Evolutionary conservation across 2,888 invertebrate genomes (phyloP).

Genomic region (Idaea aversata): DNA sequence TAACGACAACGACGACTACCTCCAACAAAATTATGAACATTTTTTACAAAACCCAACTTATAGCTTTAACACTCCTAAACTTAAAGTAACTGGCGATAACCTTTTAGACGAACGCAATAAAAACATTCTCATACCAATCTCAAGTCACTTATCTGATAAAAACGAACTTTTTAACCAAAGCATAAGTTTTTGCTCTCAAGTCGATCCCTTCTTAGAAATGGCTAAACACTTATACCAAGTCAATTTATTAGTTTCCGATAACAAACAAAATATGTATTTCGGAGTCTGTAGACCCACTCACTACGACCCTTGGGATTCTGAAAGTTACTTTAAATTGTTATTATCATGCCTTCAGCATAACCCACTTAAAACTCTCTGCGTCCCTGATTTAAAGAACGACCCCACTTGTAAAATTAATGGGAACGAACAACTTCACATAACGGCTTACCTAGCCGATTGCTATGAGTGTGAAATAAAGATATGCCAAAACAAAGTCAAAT

Average conservation of each 20-base stretch:
- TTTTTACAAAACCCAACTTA: slow-evolving; percentile 30
- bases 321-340: slow-evolving; percentile 39
- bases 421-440: slow-evolving; percentile 32
- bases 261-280: slow-evolving; percentile 31
- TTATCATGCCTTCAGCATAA: slow-evolving; percentile 32
- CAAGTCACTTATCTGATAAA: slow-evolving; percentile 26
- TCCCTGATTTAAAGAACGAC: slow-evolving; percentile 34
- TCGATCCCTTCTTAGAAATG: slow-evolving; percentile 28
- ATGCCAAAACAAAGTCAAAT: slow-evolving; percentile 30
- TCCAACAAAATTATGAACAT: slow-evolving; percentile 32
- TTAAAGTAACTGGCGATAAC: slow-evolving; percentile 26
- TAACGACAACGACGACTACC: slow-evolving; percentile 8
- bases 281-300: slow-evolving; percentile 28
- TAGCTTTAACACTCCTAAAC: slow-evolving; percentile 21
- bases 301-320: slow-evolving; percentile 33
- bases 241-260: slow-evolving; percentile 30
- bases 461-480: slow-evolving; percentile 34
- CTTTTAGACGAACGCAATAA: slow-evolving; percentile 34
- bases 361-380: slow-evolving; percentile 21
- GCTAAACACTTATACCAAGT: slow-evolving; percentile 29
- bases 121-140: slow-evolving; percentile 33
- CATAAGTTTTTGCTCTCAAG: slow-evolving; percentile 29
- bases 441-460: slow-evolving; percentile 33
- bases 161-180: slow-evolving; percentile 33
- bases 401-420: slow-evolving; percentile 16